Evolutionary conservation across 1,140 invertebrate genomes (phyloP).

Genomic region (Belonocnema kinseyi): DNA sequence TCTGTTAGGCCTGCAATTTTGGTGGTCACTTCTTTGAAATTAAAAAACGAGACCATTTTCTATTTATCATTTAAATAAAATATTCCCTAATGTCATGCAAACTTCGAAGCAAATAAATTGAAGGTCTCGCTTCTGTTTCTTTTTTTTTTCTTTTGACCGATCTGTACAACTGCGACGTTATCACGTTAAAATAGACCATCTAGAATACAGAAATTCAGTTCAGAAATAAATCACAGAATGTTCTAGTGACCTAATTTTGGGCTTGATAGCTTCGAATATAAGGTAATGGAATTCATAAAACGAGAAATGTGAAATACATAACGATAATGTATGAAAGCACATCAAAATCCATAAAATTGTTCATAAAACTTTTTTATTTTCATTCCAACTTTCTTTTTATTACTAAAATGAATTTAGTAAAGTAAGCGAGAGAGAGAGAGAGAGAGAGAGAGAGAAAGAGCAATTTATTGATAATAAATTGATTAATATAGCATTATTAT

Average conservation of each 20-base stretch:
- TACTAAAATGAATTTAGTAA: too few relatives aligned
- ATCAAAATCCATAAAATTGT: constrained; percentile 2
- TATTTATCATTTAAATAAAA: too few relatives aligned
- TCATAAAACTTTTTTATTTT: not conserved
- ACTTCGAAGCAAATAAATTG: too few relatives aligned
- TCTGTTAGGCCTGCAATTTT: too few relatives aligned
- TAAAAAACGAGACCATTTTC: too few relatives aligned
- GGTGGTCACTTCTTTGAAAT: too few relatives aligned
- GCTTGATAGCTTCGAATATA: not conserved
- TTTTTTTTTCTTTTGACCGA: too few relatives aligned
- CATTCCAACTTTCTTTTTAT: not conserved
- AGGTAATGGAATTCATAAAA: not conserved
- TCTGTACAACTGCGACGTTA: not conserved
- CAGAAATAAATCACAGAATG: not conserved
- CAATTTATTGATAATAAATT: too few relatives aligned
- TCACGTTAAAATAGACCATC: not conserved
- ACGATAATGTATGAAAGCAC: not conserved
- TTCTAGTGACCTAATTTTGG: constrained; percentile 16
- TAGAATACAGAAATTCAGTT: not conserved
- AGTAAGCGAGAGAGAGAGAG: too few relatives aligned
- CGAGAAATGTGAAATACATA: not conserved
- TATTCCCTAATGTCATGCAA: too few relatives aligned
- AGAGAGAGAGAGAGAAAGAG: too few relatives aligned
- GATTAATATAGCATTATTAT: not conserved
- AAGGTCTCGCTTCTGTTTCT: too few relatives aligned